phyloP scores from a whole-genome alignment of 2,797 vertebrate species.

The Streptopelia turtur region DNA sequence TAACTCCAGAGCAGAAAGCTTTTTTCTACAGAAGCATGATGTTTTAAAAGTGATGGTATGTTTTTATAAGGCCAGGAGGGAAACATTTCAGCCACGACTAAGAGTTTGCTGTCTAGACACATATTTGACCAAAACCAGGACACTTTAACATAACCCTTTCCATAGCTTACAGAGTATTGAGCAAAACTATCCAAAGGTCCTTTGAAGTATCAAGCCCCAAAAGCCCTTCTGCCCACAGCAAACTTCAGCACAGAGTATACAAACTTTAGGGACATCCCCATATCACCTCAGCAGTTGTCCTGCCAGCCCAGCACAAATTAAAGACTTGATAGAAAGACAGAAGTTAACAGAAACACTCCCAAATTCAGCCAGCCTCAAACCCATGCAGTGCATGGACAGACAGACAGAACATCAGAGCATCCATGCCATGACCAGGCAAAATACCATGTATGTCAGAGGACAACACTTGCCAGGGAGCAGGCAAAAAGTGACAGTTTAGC shows the following conservation, averaged over 20 bases:
- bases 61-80: conserved; percentile 35
- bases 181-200: not conserved
- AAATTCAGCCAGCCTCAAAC: not conserved
- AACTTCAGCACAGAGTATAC: not conserved
- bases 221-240: not conserved
- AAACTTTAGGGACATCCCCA: not conserved
- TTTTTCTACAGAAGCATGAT: not conserved
- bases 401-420: not conserved
- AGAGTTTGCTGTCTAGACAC: conserved; percentile 17
- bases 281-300: not conserved
- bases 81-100: not conserved
- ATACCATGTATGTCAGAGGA: fast-evolving
- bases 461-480: not conserved
- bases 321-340: not conserved
- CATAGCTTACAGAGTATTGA: not conserved
- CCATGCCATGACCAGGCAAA: fast-evolving
- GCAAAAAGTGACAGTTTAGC: not conserved
- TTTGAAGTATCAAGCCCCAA: not conserved
- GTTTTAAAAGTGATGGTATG: conserved; percentile 5
- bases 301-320: not conserved
- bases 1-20: not conserved
- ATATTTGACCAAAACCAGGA: not conserved
- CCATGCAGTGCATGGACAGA: too few relatives aligned
- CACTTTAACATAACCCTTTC: not conserved
- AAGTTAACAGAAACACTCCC: not conserved